Base-by-base conservation (phyloP, 2,888 invertebrate genomes). In the Amaurobius ferox region DNA sequence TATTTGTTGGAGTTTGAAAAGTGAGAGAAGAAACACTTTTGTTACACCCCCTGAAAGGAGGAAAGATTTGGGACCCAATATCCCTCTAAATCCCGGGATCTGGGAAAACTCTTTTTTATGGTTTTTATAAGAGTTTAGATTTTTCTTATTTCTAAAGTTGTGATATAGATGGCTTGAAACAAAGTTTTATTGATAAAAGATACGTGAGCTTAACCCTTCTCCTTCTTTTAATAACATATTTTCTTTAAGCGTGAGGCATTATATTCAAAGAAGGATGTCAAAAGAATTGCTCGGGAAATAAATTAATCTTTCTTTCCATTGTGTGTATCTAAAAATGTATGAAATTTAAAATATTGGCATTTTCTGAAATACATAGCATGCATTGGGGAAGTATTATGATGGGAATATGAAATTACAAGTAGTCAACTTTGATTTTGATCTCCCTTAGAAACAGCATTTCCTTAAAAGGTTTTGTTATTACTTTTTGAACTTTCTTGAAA, bases 21-120 rank as follows among this genome's bases (percentile, higher is more conserved):
- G 79, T 73, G 79, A 61, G 68, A 81, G 67, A 77, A 71, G 72
- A 83, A 83, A 83, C 77, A 83, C 83, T 83, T 83, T 83, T 72
- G 77, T 71, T 72, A 77, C 40, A 83, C 68, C 76, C 81, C 26
- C 44, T 9, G 40, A 35, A 44, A 61, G 74, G 44, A 32, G 32
- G 32, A 71, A 77, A 71, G 71, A 76, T 70, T 76, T 70, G 44
- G 72, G 30, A 71, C 72, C 48, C 48, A 62, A 48, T 61, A 76
- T 71, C 76, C 76, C 80, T 71, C 30, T 83, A 83, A 83, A 83
- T 83, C 83, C 77, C 32, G 71, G 77, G 77, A 77, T 77, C 72
- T 71, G 29, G 48, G 26, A 62, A 66, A 77, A 77, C 32, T 55
- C 30, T 81, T 81, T 81, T 81, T 81, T 67, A 61, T 26, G 39